Evolutionary conservation across 2,113 vertebrate species (phyloP), one percentile per base, ranked within the genome.

Genomic region (Archilochus colubris): DNA sequence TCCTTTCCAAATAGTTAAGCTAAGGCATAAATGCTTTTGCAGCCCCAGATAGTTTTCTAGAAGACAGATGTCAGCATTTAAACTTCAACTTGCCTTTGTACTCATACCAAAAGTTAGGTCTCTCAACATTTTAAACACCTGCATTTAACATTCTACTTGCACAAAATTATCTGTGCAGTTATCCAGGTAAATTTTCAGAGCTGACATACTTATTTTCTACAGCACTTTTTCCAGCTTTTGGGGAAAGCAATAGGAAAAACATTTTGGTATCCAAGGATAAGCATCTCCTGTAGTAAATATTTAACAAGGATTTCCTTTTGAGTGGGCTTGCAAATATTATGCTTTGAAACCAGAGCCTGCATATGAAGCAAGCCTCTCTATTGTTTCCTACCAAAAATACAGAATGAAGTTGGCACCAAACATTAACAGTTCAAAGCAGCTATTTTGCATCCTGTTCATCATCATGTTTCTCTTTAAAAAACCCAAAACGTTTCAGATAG

Each of bases 231-330:
- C 53, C n/a, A 63, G 25, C 36, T 78, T 64, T 76, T 83, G 27
- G 31, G 16, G 28, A 80, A 91, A 76, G 73, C 16, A 67, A 31
- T 13, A 91, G 30, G 27, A 78, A 91, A 92, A 90, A 25, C 1
- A 1, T 75, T 72, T 61, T 75, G 50, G 22, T 77, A 81, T 82
- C 66, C 67, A 81, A 53, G 28, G 53, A 92, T 33, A 90, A 94
- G 30, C 22, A 3, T 4, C 48, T 79, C 40, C 40, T 30, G 50
- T 50, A 78, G 68, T 92, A 93, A 93, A 91, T 94, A 92, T 93
- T 95, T 96, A 94, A 93, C 27, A 73, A 85, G 81, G 40, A 46
- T 69, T 94, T 92, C 75, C 43, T 70, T 87, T 44, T 86, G 55
- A 94, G 55, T 68, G 76, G 43, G 57, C 62, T 94, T 73, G 83